Base-by-base conservation (phyloP, 2,888 invertebrate genomes). In the Eilema caniola region DNA sequence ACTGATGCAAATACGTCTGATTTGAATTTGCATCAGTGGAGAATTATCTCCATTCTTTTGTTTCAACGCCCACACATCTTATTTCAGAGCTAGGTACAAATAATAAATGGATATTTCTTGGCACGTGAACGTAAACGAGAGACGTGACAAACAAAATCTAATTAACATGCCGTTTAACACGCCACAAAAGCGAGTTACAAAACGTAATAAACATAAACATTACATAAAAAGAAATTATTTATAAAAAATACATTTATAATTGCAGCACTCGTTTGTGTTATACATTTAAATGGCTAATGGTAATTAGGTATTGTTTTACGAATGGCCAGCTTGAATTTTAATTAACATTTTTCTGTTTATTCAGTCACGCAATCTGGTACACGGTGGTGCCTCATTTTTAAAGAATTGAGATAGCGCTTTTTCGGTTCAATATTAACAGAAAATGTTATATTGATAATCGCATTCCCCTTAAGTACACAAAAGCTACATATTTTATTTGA, bases 351-450 rank as follows among this genome's bases (percentile, higher is more conserved):
- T 69, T 69, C 47, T 60, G 59, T 63, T 69, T 63, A 63, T 69
- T 59, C 64, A 69, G 69, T 64, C 31, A 69, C 28, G 47, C 60
- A 69, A 69, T 69, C 63, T 69, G 64, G 64, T 57, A 63, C 59
- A 33, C 62, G 70, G 70, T 68, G 66, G 41, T 62, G 70, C 53
- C 68, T 71, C 62, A 69, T 71, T 70, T 74, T 70, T 53, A 57
- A 62, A 25, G 53, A 33, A 70, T 28, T 74, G 47, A 37, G 31
- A 61, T 66, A 47, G 56, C 14, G 24, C 69, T 75, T 71, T 69
- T 71, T 71, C 67, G 69, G 57, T 11, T 23, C 70, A 71, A 78
- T 75, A 67, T 73, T 70, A 75, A 41, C 70, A 33, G 53, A 11
- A n/a, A 66, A 67, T 53, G 25, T 72, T 61, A 67, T 69, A 14